Evolutionary conservation across 1,140 invertebrate species (phyloP), one percentile per base, ranked within the genome.

Genomic region (Oryctes rhinoceros): DNA sequence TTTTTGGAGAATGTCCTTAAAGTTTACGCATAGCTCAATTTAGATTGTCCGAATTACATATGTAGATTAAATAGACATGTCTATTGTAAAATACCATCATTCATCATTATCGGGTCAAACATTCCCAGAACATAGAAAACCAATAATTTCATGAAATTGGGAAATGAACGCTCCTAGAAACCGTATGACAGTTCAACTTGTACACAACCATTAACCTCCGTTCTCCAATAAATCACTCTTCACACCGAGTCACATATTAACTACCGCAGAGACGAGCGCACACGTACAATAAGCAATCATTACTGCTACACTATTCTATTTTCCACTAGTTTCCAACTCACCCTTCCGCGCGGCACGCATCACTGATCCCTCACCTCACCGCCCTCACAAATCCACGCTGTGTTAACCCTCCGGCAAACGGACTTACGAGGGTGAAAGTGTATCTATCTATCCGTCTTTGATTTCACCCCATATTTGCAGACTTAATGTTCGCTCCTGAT

Each of bases 371-470:
- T 59, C 53, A 59, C 53, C 53, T n/a, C 53, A 59, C 53, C 7
- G 53, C 53, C 53, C 53, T 59, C 53, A n/a, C 53, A 59, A 59
- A 59, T 59, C 53, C 53, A 59, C 53, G 53, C 53, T 59, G 18
- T 59, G 18, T 59, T 59, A 59, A 59, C 53, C 53, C 53, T 59
- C 53, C 53, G 53, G 53, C 53, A 59, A 59, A 59, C 53, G 53
- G 53, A 59, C 53, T 59, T 59, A 59, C 53, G 53, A 59, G 53
- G 53, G 53, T 59, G 53, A 59, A 59, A 59, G 53, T 59, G 53
- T 59, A 59, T 59, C 53, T 59, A 59, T 59, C 53, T 59, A 59
- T 59, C 53, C 53, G 53, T 59, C 53, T 59, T 59, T 59, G 53
- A 59, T 59, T 59, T 59, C 53, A 59, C 53, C 53, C 53, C 53